A percentile compares a stretch with the other conserved stretches of the same genome.
Conservation (phyloP, 2,888 invertebrate genomes). For the Ceramica pisi region DNA sequence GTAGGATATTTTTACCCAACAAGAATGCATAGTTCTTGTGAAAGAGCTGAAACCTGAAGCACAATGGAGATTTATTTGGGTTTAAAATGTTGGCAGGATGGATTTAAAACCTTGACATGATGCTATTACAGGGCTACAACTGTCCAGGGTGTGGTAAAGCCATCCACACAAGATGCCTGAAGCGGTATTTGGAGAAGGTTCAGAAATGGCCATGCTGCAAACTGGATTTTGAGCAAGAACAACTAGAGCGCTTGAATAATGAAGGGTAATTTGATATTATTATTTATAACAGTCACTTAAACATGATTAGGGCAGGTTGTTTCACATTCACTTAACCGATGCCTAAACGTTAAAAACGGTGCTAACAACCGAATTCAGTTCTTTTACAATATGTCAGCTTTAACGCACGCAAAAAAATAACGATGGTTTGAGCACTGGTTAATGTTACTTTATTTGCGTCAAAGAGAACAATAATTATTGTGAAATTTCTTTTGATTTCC, state of each 20-base stretch:
- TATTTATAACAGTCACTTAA: background rate
- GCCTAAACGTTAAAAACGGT: too few relatives aligned
- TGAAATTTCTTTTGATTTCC: too few relatives aligned
- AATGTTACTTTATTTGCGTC: too few relatives aligned
- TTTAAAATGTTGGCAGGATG: background rate
- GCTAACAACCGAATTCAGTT: too few relatives aligned
- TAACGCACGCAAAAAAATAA: too few relatives aligned
- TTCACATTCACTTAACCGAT: too few relatives aligned
- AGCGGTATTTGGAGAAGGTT: conserved; percentile 79
- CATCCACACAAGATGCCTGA: conserved; percentile 83
- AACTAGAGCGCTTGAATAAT: conserved; percentile 76
- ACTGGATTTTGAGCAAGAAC: conserved; percentile 74
- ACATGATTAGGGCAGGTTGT: too few relatives aligned
- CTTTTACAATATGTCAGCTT: too few relatives aligned
- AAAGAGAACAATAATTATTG: too few relatives aligned
- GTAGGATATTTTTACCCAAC: background rate
- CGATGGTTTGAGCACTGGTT: too few relatives aligned
- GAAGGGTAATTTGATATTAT: conserved; percentile 68
- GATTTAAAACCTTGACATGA: background rate
- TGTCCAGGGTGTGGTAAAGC: conserved; percentile 82
- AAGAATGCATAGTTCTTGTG: background rate
- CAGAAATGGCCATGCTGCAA: conserved; percentile 88
- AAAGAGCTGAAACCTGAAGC: background rate
- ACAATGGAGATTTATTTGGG: background rate
- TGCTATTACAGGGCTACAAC: conserved; percentile 82